Conservation (phyloP, 2,113 vertebrate species). For the Eublepharis macularius region DNA sequence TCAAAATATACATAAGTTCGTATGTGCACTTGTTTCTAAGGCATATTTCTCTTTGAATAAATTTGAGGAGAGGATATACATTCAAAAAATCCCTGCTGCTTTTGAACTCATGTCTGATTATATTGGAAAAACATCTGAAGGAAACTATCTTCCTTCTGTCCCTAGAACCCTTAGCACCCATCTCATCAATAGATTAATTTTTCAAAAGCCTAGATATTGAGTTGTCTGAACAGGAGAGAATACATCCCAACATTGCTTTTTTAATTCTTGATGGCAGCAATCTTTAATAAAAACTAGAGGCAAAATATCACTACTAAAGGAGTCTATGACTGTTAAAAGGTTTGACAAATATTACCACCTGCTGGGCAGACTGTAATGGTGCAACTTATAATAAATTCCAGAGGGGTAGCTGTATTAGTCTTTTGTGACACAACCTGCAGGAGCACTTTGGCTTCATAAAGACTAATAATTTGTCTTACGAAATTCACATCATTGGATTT, state of each 20-base stretch:
- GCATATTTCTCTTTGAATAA: not conserved
- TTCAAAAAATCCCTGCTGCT: not conserved
- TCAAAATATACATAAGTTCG: not conserved
- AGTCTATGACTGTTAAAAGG: not conserved
- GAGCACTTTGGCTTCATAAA: not conserved
- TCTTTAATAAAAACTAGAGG: accelerated
- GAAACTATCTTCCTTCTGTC: not conserved
- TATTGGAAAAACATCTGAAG: accelerated
- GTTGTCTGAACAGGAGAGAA: accelerated
- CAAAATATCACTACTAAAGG: not conserved
- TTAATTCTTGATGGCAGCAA: not conserved
- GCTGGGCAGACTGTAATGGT: conserved; percentile 32
- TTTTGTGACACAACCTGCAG: not conserved
- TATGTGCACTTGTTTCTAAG: not conserved
- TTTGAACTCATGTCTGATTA: not conserved
- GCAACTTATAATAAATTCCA: not conserved
- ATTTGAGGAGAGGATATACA: not conserved
- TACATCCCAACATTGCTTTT: not conserved
- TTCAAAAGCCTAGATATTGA: not conserved
- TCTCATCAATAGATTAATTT: accelerated
- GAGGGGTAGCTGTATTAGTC: not conserved
- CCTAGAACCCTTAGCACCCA: not conserved
- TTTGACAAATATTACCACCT: conserved; percentile 66
- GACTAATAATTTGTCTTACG: not conserved
- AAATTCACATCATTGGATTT: not conserved